Evolutionary conservation across 2,113 vertebrate genomes (phyloP), one percentile per base, ranked within the genome.

Genomic region (Electrona antarctica): DNA sequence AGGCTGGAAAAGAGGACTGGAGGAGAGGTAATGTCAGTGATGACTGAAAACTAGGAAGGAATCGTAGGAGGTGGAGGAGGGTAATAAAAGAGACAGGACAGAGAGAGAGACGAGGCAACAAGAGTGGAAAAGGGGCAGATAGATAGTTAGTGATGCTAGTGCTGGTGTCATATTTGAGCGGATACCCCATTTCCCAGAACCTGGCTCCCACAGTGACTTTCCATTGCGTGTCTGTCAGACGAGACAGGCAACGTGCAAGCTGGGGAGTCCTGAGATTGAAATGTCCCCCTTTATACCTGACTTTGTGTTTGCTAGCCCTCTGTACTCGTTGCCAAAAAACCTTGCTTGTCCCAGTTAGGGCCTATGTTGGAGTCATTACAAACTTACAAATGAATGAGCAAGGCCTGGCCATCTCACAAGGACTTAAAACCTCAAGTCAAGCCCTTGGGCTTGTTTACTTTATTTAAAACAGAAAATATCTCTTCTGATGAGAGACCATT

Each of bases 1-100:
- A 82, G 77, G 80, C 85, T 82, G 85, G 82, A 84, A 81, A 41
- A 71, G 60, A 52, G 74, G 83, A 73, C 29, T 61, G 79, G 77
- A 73, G 71, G 71, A 85, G 73, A 82, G 86, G 75, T 61, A 46
- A 66, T 64, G 74, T 65, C 69, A 58, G 73, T 66, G 77, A 86
- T 48, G 66, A 65, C 33, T 59, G 67, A 71, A 68, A 56, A 73
- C 33, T 41, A 41, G 33, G 69, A 58, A 69, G 67, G 68, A 80
- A 71, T 21, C 1, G 65, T 79, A 73, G 84, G 87, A 85, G 85
- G 83, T 75, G 77, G 69, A 69, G 71, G 78, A 65, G 65, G 65
- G 81, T 46, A 33, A 77, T 69, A 80, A 51, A 72, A 76, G 49
- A 6, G 5, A 41, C 51, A 54, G 78, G 61, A 79, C 51, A 79